Percentiles rank a stretch among this genome's conserved stretches.
Evolutionary conservation across 1,140 invertebrate genomes (phyloP).

Genomic region (Solen grandis): DNA sequence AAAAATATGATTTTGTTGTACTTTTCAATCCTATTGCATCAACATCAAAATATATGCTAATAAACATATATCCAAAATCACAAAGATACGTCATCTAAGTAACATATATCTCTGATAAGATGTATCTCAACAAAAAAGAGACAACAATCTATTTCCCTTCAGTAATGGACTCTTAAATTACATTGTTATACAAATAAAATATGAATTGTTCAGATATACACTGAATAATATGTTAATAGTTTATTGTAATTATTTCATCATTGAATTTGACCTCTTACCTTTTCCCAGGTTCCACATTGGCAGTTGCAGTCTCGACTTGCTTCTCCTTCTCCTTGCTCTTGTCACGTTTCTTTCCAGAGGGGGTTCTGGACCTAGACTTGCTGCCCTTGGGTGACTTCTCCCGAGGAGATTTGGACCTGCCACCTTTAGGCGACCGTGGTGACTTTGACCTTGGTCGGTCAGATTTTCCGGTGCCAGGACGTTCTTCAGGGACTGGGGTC

Average conservation of each 20-base stretch:
- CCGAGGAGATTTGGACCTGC: slow-evolving; percentile 63
- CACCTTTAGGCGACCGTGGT: slow-evolving; percentile 46
- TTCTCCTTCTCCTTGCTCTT: slow-evolving; percentile 72
- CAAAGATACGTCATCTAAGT: too few relatives aligned
- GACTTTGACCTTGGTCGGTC: slow-evolving; percentile 65
- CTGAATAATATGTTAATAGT: neutral
- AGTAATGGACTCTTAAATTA: too few relatives aligned
- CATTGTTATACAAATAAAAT: too few relatives aligned
- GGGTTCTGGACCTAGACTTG: slow-evolving; percentile 69
- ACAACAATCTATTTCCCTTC: too few relatives aligned
- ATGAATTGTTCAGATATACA: too few relatives aligned
- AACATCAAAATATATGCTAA: too few relatives aligned
- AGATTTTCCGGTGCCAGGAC: slow-evolving; percentile 57
- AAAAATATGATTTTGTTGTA: too few relatives aligned
- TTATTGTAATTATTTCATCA: neutral
- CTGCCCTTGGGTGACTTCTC: slow-evolving; percentile 72
- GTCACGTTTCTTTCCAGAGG: slow-evolving; percentile 72
- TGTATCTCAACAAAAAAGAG: too few relatives aligned
- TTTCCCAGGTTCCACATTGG: slow-evolving; percentile 19
- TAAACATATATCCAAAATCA: too few relatives aligned
- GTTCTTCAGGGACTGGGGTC: slow-evolving; percentile 56
- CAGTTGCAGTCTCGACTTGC: slow-evolving; percentile 36
- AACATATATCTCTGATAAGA: too few relatives aligned
- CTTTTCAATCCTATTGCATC: too few relatives aligned
- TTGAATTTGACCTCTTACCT: slow-evolving; percentile 40